Evolutionary conservation across 2,113 vertebrate species (phyloP).

Genomic region (Octodon degus): DNA sequence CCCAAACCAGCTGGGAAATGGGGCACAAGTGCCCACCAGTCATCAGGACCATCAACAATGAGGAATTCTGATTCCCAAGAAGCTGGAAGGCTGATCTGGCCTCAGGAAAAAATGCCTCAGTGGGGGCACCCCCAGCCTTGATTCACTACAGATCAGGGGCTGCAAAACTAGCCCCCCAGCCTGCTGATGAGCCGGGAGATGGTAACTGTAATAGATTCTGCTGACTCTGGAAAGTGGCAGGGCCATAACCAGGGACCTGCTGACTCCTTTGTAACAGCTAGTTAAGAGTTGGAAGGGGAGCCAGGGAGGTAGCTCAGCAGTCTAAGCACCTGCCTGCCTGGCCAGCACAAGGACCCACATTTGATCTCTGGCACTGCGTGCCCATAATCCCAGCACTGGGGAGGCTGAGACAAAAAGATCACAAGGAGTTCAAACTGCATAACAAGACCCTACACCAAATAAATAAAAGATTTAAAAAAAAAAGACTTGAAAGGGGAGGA

Average conservation of each 20-base stretch:
- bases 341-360: too few relatives aligned
- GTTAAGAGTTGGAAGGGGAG: not conserved
- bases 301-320: too few relatives aligned
- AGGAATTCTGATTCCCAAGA: not conserved
- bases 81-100: not conserved
- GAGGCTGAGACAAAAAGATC: too few relatives aligned
- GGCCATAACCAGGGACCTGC: not conserved
- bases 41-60: not conserved
- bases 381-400: too few relatives aligned
- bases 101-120: not conserved
- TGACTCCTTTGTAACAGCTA: not conserved
- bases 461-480: too few relatives aligned
- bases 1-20: not conserved
- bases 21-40: not conserved
- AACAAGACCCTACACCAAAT: too few relatives aligned
- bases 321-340: too few relatives aligned
- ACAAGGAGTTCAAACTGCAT: too few relatives aligned
- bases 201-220: not conserved
- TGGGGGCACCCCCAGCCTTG: fast-evolving
- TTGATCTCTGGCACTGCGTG: too few relatives aligned
- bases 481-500: not conserved
- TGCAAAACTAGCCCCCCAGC: not conserved
- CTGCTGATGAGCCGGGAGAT: not conserved
- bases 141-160: not conserved
- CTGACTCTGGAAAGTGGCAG: not conserved